A percentile compares a stretch with the other conserved stretches of the same genome.
phyloP scores from a whole-genome alignment of 2,113 vertebrate genomes.

The Macaca mulatta region DNA sequence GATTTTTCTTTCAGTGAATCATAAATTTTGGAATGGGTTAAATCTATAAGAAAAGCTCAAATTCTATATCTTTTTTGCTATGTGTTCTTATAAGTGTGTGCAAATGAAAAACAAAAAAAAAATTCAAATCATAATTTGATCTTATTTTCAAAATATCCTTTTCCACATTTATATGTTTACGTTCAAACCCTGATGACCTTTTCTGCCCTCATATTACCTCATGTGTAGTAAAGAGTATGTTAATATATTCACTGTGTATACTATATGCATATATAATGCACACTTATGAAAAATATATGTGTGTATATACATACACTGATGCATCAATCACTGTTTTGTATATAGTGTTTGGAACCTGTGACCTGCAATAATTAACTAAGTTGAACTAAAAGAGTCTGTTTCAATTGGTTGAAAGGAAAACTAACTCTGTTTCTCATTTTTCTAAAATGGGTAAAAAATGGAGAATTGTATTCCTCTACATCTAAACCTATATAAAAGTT shows the following conservation, averaged over 20 bases:
- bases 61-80: neutral
- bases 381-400: neutral
- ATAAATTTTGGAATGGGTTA: neutral
- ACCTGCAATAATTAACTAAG: neutral
- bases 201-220: neutral
- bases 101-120: slow-evolving; percentile 11
- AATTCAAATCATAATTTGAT: neutral
- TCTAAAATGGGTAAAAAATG: neutral
- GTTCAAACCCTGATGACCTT: neutral
- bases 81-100: neutral
- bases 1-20: neutral
- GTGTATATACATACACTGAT: neutral
- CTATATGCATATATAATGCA: neutral
- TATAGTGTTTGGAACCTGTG: neutral
- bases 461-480: neutral
- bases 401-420: neutral
- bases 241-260: neutral
- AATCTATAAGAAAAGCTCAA: slow-evolving; percentile 1
- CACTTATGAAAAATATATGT: neutral
- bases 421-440: neutral
- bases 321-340: neutral
- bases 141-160: slow-evolving; percentile 36
- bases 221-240: neutral
- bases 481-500: neutral
- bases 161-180: neutral